phyloP scores from a whole-genome alignment of 2,113 vertebrate species.

The Corapipo altera region DNA sequence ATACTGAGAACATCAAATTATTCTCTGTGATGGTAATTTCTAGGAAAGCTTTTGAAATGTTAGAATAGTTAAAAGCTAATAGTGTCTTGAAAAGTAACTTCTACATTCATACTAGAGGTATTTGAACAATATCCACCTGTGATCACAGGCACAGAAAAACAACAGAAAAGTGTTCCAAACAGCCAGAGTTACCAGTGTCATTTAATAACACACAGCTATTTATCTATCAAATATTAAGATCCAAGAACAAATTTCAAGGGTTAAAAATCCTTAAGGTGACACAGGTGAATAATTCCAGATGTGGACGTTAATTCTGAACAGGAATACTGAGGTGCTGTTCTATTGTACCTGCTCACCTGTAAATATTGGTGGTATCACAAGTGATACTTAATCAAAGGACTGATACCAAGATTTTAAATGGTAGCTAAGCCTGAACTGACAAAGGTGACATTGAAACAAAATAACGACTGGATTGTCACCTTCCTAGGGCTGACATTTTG shows the following conservation, averaged over 20 bases:
- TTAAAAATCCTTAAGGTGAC: not conserved
- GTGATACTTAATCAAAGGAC: conserved; percentile 59
- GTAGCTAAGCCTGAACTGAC: conserved; percentile 67
- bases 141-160: not conserved
- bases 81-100: not conserved
- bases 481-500: conserved; percentile 76
- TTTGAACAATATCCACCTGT: not conserved
- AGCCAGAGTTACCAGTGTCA: not conserved
- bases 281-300: not conserved
- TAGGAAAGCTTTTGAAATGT: not conserved
- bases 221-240: conserved; percentile 30
- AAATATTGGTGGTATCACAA: conserved; percentile 64
- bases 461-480: conserved; percentile 65
- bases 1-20: not conserved
- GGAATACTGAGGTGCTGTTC: conserved; percentile 22
- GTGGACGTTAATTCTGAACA: not conserved
- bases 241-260: not conserved
- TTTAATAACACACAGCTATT: not conserved
- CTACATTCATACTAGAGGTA: not conserved
- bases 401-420: conserved; percentile 60
- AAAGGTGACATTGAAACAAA: conserved; percentile 77
- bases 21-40: not conserved
- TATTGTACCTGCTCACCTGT: conserved; percentile 52
- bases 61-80: not conserved
- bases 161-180: not conserved